Evolutionary conservation across 2,113 vertebrate species (phyloP).

Genomic region (Corvus moneduloides): DNA sequence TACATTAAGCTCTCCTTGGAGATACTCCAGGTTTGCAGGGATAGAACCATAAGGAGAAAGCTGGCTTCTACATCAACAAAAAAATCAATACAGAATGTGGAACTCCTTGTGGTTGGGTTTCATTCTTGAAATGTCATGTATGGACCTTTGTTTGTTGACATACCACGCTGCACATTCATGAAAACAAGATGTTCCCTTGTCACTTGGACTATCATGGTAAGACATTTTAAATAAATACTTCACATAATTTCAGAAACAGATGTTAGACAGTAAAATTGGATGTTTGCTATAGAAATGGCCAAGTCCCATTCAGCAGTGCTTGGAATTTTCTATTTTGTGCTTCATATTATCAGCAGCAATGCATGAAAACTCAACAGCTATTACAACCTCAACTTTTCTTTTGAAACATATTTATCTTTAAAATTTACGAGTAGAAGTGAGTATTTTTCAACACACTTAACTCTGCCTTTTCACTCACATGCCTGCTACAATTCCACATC

Average conservation of each 20-base stretch:
- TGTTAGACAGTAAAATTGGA: constrained; percentile 6
- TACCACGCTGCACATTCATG: constrained; percentile 40
- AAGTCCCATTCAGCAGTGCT: background rate
- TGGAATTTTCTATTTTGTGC: background rate
- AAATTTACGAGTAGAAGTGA: background rate
- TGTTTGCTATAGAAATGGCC: background rate
- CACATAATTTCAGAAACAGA: constrained; percentile 67
- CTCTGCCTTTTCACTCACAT: background rate
- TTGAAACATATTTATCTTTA: background rate
- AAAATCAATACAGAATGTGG: background rate
- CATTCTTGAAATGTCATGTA: constrained; percentile 33
- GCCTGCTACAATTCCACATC: background rate
- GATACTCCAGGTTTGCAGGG: background rate
- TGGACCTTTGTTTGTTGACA: constrained; percentile 62
- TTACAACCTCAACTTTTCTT: background rate
- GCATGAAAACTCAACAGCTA: background rate
- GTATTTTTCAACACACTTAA: background rate
- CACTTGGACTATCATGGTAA: constrained; percentile 29
- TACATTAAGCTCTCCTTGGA: background rate
- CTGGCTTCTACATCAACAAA: background rate
- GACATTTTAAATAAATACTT: constrained; percentile 63
- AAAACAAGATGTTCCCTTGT: constrained; percentile 71
- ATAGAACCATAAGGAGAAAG: background rate
- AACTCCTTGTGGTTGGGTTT: constrained; percentile 31
- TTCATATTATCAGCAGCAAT: background rate